Evolutionary conservation across 2,888 invertebrate species (phyloP), one percentile per base, ranked within the genome.

Genomic region (Agrotis puta): DNA sequence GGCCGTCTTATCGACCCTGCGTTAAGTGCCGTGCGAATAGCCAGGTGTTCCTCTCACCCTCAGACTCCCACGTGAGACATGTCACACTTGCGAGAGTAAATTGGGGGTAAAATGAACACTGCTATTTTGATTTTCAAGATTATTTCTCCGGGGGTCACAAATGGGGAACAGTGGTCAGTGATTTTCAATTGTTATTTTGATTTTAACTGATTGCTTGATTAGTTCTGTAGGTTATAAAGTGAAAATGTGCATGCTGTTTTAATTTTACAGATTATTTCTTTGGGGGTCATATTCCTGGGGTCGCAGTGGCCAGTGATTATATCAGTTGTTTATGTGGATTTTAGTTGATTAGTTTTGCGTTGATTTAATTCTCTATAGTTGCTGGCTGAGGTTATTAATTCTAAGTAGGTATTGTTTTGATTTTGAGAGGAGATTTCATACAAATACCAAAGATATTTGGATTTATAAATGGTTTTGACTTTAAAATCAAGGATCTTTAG

Each of bases 21-120:
- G 70, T 73, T 89, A 89, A 91, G 90, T 91, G 90, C 86, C 88
- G 91, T 91, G 91, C 72, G 91, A 90, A 69, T 6, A n/a, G 22
- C 65, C 90, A 90, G 89, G 88, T 90, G 90, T 48, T 11, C 57
- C 51, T 85, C 82, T 74, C 85, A 64, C 77, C 83, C 82, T 80
- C 51, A 54, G 64, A 81, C 70, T 50, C 66, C 56, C 66, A 74
- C 84, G 85, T 89, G 88, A 70, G 89, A 88, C 69, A 77, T 64
- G 79, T 71, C 72, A 80, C 89, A 90, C 85, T 86, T 84, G 89
- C 81, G 70, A 64, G 71, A 57, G 68, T 74, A 84, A 90, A 88
- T 90, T 87, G 89, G 85, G 89, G 90, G 83, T 89, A 87, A 88
- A 90, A 88, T 87, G 70, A 62, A 48, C 73, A 70, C 81, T 77